Conservation (phyloP, 2,113 vertebrate species). For the Cathartes aura region DNA sequence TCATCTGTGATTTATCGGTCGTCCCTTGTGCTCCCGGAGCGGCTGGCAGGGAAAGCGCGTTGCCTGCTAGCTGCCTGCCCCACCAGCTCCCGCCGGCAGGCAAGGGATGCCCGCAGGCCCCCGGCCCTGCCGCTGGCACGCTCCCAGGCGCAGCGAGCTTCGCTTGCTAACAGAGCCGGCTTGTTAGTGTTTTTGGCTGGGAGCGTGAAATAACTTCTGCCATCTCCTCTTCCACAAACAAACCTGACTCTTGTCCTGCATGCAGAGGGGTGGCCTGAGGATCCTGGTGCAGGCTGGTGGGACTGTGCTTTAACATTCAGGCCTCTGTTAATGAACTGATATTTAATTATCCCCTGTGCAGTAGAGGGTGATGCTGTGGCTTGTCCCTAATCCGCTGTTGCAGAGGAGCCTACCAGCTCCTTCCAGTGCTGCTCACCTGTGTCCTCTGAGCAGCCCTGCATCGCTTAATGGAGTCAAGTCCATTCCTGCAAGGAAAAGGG, state of each 20-base stretch:
- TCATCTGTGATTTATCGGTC: accelerated
- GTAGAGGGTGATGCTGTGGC: neutral
- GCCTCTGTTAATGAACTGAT: neutral
- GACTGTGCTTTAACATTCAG: neutral
- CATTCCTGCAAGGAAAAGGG: neutral
- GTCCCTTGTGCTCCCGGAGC: accelerated
- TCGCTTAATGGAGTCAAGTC: accelerated
- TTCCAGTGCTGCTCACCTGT: neutral
- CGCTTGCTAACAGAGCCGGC: accelerated
- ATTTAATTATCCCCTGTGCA: neutral
- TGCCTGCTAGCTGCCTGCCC: neutral
- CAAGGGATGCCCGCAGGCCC: neutral
- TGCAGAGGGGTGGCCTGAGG: neutral
- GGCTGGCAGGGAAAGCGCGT: accelerated
- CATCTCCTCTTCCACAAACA: neutral
- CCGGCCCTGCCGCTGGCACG: neutral
- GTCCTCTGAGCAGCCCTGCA: neutral
- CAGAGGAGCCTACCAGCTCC: neutral
- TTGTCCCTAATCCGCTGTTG: neutral
- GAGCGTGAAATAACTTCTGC: neutral
- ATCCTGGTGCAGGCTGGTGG: neutral
- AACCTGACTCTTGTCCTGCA: neutral
- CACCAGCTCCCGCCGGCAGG: neutral
- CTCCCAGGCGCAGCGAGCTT: neutral
- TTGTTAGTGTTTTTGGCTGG: neutral